Base-by-base conservation (phyloP, 2,113 vertebrate genomes). In the Macaca nemestrina region DNA sequence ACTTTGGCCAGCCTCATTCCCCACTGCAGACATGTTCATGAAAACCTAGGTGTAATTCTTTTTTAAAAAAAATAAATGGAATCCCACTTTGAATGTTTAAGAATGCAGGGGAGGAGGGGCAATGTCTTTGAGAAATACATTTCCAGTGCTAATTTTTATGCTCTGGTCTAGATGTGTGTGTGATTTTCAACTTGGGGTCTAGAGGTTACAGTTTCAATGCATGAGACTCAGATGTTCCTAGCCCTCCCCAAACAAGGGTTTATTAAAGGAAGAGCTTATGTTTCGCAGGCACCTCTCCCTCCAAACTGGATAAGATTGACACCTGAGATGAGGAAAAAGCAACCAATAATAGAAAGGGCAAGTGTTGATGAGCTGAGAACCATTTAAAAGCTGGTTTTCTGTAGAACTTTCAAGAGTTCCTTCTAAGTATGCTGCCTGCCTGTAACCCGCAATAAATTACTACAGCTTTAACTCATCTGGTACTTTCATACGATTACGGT, bases 391-490 rank as follows among this genome's bases (percentile, higher is more conserved):
- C 95, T 81, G 90, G 95, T 35, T 96, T 87, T 2, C 93, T 9
- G 1, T 43, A 20, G 98, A 35, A 80, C 88, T 92, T 76, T 97
- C 45, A 10, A 57, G 96, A 96, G 85, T 90, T 97, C 97, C 90
- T 93, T 97, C 90, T 94, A 94, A 98, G 97, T 61, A 94, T 0
- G 0, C 59, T 68, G 68, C 89, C 94, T 89, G 73, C 97, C 94
- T 30, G 81, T 82, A 97, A 97, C 32, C 83, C 1, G 5, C 57
- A 94, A 88, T 96, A 98, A 98, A 98, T 98, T 98, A 97, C 40
- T 88, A 43, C 78, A 73, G 90, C 78, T 98, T 95, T 98, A 98
- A 97, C 91, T 98, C 97, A 98, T 75, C 95, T 59, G 50, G 35
- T 95, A 68, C 95, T 97, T 98, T 93, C 98, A n/a, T 83, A 86